Conservation (phyloP, 2,113 vertebrate species). For the Plecturocebus donacophilus region DNA sequence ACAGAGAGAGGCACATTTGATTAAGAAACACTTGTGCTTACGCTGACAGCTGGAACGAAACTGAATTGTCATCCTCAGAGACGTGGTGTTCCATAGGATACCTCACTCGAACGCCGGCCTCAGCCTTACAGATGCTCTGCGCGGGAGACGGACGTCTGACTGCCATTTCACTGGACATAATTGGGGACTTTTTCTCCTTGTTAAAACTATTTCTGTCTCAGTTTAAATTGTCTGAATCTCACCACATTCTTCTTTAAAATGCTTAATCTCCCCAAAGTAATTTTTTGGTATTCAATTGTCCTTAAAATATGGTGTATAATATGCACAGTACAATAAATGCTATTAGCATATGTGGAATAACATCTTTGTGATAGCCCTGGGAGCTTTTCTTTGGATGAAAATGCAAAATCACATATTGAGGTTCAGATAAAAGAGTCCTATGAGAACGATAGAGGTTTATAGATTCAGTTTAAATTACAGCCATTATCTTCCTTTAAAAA, state of each 20-base stretch:
- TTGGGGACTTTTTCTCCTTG: background rate
- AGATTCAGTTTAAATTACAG: background rate
- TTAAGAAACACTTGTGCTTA: background rate
- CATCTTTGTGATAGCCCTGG: background rate
- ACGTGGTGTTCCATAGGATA: background rate
- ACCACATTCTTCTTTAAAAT: background rate
- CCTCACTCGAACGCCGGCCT: background rate
- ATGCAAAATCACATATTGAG: background rate
- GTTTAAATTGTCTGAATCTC: background rate
- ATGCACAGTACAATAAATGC: background rate
- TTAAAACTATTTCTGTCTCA: background rate
- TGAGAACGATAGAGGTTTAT: background rate
- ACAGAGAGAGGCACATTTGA: background rate
- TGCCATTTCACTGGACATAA: background rate
- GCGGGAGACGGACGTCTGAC: background rate
- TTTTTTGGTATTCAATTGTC: slow-evolving; percentile 26
- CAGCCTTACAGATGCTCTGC: background rate
- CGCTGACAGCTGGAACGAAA: background rate
- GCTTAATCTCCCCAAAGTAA: background rate
- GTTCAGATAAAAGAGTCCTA: background rate
- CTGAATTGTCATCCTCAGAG: background rate
- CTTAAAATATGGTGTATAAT: background rate
- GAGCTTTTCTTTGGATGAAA: background rate
- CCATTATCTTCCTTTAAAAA: background rate
- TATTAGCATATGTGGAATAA: background rate